phyloP scores from a whole-genome alignment of 2,888 invertebrate species.

The Papilio demoleus region DNA sequence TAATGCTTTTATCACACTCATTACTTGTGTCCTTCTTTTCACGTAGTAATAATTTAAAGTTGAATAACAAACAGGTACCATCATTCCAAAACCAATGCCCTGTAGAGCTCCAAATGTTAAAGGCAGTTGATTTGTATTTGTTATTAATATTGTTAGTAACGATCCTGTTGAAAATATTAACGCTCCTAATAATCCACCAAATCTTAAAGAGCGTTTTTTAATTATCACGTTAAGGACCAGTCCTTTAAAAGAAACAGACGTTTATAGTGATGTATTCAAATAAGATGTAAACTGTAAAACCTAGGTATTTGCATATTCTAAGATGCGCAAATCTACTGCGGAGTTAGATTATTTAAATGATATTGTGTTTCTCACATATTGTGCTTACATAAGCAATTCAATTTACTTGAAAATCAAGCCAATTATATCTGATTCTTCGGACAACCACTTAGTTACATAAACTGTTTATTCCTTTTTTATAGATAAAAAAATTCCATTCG shows the following conservation, averaged over 20 bases:
- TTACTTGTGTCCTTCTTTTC: conserved; percentile 83
- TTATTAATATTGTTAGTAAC: conserved; percentile 79
- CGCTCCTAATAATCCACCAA: conserved; percentile 83
- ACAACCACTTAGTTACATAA: no score
- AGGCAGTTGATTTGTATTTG: conserved; percentile 81
- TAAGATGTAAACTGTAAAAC: no score
- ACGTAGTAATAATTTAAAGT: conserved; percentile 86
- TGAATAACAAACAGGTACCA: conserved; percentile 85
- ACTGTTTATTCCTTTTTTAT: no score
- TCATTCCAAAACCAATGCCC: conserved; percentile 86
- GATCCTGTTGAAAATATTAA: conserved; percentile 78
- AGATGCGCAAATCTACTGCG: no score
- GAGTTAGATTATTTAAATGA: no score
- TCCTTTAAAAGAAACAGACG: conserved; percentile 70
- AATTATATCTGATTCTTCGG: neutral
- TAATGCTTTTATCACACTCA: conserved; percentile 85
- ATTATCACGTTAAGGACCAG: conserved; percentile 82
- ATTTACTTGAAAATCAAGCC: no score
- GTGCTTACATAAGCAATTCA: no score
- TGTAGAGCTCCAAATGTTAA: conserved; percentile 82
- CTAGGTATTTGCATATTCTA: no score
- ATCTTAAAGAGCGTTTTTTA: conserved; percentile 79
- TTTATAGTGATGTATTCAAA: no score
- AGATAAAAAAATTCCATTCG: neutral
- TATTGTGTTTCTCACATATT: no score